Evolutionary conservation across 2,888 invertebrate species (phyloP).

Genomic region (Gasteruption jaculator): DNA sequence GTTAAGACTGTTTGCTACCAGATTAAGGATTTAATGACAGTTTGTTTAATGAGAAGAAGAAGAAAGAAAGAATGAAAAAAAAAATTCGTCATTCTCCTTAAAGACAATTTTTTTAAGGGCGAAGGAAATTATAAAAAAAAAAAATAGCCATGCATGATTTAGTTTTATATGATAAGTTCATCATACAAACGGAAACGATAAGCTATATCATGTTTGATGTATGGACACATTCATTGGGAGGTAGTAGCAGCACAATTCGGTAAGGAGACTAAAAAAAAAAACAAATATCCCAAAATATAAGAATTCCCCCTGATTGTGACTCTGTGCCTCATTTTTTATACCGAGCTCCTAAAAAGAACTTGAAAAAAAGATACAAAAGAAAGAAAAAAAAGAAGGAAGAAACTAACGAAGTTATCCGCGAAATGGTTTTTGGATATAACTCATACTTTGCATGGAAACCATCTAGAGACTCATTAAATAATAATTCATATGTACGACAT

Average conservation of each 20-base stretch:
- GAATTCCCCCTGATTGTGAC: constrained; percentile 44
- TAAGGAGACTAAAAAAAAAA: constrained; percentile 31
- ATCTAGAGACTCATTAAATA: too few species aligned
- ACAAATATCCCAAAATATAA: too few species aligned
- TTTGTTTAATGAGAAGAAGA: constrained; percentile 34
- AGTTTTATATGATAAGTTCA: constrained; percentile 41
- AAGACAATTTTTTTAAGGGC: constrained; percentile 43
- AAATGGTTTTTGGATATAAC: too few species aligned
- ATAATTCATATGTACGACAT: too few species aligned
- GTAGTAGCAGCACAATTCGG: constrained; percentile 42
- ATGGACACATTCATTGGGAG: constrained; percentile 49
- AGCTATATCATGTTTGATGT: constrained; percentile 42
- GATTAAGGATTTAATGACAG: constrained; percentile 46
- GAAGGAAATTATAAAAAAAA: too few species aligned
- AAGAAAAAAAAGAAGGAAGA: too few species aligned
- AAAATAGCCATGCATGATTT: constrained; percentile 51
- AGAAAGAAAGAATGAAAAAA: constrained; percentile 22
- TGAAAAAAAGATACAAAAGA: too few species aligned
- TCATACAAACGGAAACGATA: too few species aligned
- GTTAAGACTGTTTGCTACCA: constrained; percentile 50
- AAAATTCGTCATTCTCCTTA: constrained; percentile 38
- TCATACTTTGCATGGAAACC: too few species aligned
- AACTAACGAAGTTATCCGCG: too few species aligned
- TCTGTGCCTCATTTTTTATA: constrained; percentile 49
- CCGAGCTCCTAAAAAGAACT: constrained; percentile 44